phyloP scores from a whole-genome alignment of 2,888 invertebrate species.

The Drosophila macrothrix region DNA sequence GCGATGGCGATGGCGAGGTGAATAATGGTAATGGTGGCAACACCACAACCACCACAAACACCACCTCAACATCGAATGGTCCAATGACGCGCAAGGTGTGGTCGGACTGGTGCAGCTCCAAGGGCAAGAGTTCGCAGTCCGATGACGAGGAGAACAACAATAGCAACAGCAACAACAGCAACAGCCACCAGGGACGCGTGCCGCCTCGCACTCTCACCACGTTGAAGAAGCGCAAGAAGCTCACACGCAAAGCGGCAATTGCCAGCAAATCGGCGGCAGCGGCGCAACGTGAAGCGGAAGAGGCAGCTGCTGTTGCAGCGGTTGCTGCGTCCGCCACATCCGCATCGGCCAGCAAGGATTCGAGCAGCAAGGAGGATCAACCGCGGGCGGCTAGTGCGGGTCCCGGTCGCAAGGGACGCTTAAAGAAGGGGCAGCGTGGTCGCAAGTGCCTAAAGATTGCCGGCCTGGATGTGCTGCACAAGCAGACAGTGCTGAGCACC shows the following conservation, averaged over 20 bases:
- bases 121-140: conserved; percentile 88
- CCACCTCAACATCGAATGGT: conserved; percentile 69
- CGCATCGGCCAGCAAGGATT: conserved; percentile 74
- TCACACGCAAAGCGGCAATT: conserved; percentile 84
- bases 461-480: conserved; percentile 94
- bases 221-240: conserved; percentile 84
- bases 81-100: conserved; percentile 91
- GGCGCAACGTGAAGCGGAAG: conserved; percentile 79
- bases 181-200: conserved; percentile 66
- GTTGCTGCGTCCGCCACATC: conserved; percentile 82
- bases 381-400: conserved; percentile 63
- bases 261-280: conserved; percentile 83
- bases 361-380: conserved; percentile 84
- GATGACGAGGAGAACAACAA: conserved; percentile 87
- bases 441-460: conserved; percentile 91
- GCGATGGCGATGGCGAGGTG: conserved; percentile 79
- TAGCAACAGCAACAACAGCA: conserved; percentile 77
- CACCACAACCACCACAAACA: conserved; percentile 57
- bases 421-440: conserved; percentile 87
- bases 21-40: conserved; percentile 70
- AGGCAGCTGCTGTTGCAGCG: conserved; percentile 85
- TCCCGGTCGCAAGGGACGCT: conserved; percentile 86
- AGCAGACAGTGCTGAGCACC: conserved; percentile 94
- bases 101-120: conserved; percentile 89
- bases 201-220: conserved; percentile 69